Conservation (phyloP, 2,113 vertebrate species). For the Hipposideros armiger region DNA sequence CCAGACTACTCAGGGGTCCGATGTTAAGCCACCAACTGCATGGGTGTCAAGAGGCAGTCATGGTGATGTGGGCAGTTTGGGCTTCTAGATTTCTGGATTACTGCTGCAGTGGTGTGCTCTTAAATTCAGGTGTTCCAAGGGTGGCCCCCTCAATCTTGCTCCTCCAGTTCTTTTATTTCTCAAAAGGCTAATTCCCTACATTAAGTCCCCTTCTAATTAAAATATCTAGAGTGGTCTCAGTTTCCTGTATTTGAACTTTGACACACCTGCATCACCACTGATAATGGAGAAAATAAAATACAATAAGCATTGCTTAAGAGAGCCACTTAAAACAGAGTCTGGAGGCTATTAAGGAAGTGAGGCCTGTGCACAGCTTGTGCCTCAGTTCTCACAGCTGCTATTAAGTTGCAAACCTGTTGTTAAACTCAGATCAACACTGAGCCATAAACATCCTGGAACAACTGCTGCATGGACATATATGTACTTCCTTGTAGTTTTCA, state of each 20-base stretch:
- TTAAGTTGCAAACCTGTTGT: neutral
- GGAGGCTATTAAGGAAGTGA: neutral
- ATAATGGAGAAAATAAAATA: neutral
- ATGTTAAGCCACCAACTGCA: neutral
- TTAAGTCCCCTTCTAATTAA: neutral
- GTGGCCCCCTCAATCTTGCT: neutral
- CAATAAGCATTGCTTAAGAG: neutral
- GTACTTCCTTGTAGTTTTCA: neutral
- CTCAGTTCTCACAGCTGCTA: neutral
- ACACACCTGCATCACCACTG: neutral
- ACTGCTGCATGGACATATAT: neutral
- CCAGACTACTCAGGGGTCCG: neutral
- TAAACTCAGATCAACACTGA: neutral
- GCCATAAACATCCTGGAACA: neutral
- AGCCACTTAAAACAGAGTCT: neutral
- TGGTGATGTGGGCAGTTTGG: neutral
- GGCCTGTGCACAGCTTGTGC: neutral
- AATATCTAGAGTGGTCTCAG: neutral
- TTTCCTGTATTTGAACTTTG: neutral
- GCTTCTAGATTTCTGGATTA: neutral
- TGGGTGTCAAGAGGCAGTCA: neutral
- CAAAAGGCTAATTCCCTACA: neutral
- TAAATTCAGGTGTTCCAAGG: rapidly evolving
- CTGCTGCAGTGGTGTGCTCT: neutral
- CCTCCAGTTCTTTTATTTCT: neutral